Conservation (phyloP, 2,113 vertebrate genomes). For the Morone saxatilis region DNA sequence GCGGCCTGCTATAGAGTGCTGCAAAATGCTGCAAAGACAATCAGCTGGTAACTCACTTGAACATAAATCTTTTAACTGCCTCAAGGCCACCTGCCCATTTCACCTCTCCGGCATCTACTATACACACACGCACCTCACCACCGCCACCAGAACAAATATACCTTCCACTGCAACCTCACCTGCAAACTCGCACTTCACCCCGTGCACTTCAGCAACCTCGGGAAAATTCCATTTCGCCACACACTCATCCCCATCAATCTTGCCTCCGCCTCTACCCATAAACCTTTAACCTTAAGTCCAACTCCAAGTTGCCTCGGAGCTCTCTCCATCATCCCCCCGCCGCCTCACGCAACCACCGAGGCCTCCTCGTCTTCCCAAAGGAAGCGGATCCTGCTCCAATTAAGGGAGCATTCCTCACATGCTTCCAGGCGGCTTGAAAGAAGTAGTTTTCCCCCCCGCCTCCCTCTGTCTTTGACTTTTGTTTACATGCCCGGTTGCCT, state of each 20-base stretch:
- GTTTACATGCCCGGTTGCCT: slow-evolving; percentile 67
- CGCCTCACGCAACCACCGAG: slow-evolving; percentile 31
- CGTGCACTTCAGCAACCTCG: slow-evolving; percentile 53
- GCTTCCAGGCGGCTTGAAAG: slow-evolving; percentile 65
- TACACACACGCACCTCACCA: not conserved
- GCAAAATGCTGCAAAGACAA: slow-evolving; percentile 28
- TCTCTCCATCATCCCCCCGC: slow-evolving; percentile 49
- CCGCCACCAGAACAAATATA: slow-evolving; percentile 49
- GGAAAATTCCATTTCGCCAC: slow-evolving; percentile 68
- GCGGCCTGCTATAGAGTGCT: not conserved
- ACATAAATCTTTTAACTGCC: slow-evolving; percentile 60
- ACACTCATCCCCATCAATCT: slow-evolving; percentile 71
- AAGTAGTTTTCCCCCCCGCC: not conserved
- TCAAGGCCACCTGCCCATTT: slow-evolving; percentile 56
- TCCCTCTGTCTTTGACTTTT: slow-evolving; percentile 44
- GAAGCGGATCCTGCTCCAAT: slow-evolving; percentile 76
- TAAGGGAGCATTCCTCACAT: slow-evolving; percentile 80
- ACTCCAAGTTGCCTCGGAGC: slow-evolving; percentile 55
- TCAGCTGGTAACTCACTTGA: slow-evolving; percentile 39
- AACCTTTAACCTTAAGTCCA: slow-evolving; percentile 73
- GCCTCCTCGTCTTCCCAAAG: slow-evolving; percentile 47
- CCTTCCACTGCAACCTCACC: slow-evolving; percentile 35
- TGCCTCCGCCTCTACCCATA: slow-evolving; percentile 51
- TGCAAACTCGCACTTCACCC: slow-evolving; percentile 45
- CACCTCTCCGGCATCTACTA: not conserved